Evolutionary conservation across 2,888 invertebrate species (phyloP), one percentile per base, ranked within the genome.

Genomic region (Physocephala rufipes): DNA sequence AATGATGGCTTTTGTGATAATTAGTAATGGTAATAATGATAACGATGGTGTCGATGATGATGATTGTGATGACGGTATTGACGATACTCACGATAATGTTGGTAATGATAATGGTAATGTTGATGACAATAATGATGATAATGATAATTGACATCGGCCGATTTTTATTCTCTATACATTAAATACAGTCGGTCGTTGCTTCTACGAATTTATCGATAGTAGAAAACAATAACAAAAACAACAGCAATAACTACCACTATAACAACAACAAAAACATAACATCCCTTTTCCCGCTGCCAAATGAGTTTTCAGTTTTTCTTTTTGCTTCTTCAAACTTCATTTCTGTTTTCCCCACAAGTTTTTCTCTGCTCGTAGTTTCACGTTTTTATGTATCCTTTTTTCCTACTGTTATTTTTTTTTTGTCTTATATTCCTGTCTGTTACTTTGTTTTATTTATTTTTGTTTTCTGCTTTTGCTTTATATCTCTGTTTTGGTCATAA

Each of bases 201-300:
- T 9, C 36, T 9, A 36, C 9, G 4, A 36, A 36, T 4, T 36
- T 9, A 7, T 36, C 36, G 9, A 9, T 36, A 36, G 36, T 36
- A 36, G 36, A 36, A 36, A 36, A 36, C 36, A 36, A 9, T 7
- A 36, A 36, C 36, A 36, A 36, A 4, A 36, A 36, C 36, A 36
- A 36, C 36, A 36, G 36, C 4, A 36, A 36, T 9, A 36, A 36
- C 36, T 7, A 36, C 36, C 4, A 36, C 36, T 7, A 36, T 9
- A 36, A 9, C 36, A 36, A 36, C 36, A 36, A 36, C 36, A 36
- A 36, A 4, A 36, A 36, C 36, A 36, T 7, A n/a, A n/a, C n/a
- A n/a, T n/a, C n/a, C n/a, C n/a, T n/a, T n/a, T n/a, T n/a, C 68
- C 64, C 9, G 49, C 68, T 65, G 71, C 68, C 58, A 64, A 53